Conservation (phyloP, 2,797 vertebrate species). For the Peromyscus attwateri region DNA sequence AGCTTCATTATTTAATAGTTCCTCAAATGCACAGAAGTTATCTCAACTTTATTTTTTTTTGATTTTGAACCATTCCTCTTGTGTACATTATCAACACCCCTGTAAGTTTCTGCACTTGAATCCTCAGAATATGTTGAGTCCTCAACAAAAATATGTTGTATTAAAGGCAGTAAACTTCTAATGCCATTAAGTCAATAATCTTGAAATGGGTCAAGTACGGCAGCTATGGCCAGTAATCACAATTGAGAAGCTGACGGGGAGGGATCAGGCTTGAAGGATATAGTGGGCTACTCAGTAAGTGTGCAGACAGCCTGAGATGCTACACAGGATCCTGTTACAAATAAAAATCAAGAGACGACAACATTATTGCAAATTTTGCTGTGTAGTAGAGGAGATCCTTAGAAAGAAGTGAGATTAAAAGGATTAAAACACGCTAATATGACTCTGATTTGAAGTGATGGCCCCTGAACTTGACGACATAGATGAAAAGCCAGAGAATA, state of each 20-base stretch:
- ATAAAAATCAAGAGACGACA: neutral
- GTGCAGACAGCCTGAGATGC: neutral
- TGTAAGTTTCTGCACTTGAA: neutral
- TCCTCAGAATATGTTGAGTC: neutral
- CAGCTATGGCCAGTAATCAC: neutral
- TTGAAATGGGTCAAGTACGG: neutral
- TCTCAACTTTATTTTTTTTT: neutral
- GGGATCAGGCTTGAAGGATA: neutral
- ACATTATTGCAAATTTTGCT: neutral
- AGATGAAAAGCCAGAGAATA: fast-evolving
- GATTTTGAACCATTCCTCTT: neutral
- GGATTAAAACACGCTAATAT: neutral
- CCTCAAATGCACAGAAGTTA: neutral
- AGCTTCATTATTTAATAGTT: neutral
- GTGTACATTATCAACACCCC: neutral
- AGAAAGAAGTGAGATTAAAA: neutral
- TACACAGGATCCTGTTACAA: neutral
- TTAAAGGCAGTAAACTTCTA: neutral
- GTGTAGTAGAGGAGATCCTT: neutral
- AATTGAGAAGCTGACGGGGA: neutral
- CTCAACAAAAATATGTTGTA: neutral
- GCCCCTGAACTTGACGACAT: neutral
- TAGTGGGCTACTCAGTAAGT: neutral
- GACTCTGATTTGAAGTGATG: neutral
- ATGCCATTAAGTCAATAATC: neutral